A percentile compares a stretch with the other conserved stretches of the same genome.
Evolutionary conservation across 2,888 invertebrate genomes (phyloP).

Genomic region (Apocheima hispidaria): DNA sequence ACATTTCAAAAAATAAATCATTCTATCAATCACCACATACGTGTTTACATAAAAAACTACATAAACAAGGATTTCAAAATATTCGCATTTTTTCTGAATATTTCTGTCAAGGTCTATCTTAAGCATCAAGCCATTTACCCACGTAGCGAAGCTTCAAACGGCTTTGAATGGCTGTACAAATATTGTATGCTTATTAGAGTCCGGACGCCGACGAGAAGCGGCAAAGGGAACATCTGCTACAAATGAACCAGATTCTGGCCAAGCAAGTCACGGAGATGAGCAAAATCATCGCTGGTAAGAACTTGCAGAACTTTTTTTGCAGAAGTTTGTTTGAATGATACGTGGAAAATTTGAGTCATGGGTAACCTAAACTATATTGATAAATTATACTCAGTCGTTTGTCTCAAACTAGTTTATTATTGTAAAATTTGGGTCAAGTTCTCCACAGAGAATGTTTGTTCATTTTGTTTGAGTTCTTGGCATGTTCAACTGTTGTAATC

Average conservation of each 20-base stretch:
- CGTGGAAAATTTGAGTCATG: conserved; percentile 25
- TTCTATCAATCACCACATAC: too few relatives aligned
- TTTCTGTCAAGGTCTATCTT: not conserved
- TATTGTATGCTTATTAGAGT: conserved; percentile 79
- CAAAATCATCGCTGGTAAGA: conserved; percentile 97
- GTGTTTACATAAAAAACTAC: too few relatives aligned
- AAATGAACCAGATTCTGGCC: conserved; percentile 96
- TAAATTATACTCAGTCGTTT: not conserved
- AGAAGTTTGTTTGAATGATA: conserved; percentile 33
- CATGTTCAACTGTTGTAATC: conserved; percentile 31
- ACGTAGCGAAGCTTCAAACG: conserved; percentile 76
- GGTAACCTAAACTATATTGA: not conserved
- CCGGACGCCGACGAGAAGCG: conserved; percentile 94
- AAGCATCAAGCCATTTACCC: not conserved
- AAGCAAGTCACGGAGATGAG: conserved; percentile 98
- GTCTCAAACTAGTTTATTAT: not conserved
- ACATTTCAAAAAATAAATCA: too few relatives aligned
- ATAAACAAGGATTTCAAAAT: too few relatives aligned
- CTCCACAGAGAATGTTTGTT: conserved; percentile 19
- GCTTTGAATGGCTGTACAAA: conserved; percentile 83
- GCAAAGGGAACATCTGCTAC: conserved; percentile 95
- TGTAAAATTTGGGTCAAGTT: conserved; percentile 13
- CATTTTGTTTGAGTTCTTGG: conserved; percentile 22
- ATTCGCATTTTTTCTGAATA: too few relatives aligned
- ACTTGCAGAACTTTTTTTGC: conserved; percentile 27